Conservation (phyloP, 2,797 vertebrate genomes). For the Tenualosa thibaudeaui region DNA sequence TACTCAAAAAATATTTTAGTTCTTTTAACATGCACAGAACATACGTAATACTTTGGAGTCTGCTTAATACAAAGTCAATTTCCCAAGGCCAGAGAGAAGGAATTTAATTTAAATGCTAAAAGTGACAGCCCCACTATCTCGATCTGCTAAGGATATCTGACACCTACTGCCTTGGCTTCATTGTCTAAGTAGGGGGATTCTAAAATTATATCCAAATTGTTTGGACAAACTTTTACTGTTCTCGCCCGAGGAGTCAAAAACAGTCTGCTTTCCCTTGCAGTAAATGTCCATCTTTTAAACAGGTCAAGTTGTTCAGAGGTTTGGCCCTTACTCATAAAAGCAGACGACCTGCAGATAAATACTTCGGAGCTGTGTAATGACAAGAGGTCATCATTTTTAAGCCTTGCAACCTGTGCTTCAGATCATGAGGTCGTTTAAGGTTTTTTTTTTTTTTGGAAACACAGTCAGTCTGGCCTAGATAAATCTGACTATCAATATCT, state of each 20-base stretch:
- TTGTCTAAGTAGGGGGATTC: neutral
- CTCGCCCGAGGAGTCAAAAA: neutral
- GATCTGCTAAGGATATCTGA: neutral
- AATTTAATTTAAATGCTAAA: conserved; percentile 15
- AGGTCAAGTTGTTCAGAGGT: conserved; percentile 18
- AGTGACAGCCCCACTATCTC: neutral
- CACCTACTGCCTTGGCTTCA: neutral
- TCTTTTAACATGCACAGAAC: conserved; percentile 35
- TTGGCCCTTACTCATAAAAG: neutral
- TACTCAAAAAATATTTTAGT: conserved; percentile 40
- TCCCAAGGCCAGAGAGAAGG: neutral
- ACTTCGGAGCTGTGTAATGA: conserved; percentile 22
- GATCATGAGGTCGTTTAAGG: neutral
- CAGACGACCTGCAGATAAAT: conserved; percentile 8
- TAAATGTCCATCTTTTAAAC: conserved; percentile 1
- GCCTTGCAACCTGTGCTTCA: neutral
- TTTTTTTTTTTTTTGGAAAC: neutral
- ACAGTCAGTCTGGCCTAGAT: neutral
- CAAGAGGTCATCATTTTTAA: neutral
- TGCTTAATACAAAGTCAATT: neutral
- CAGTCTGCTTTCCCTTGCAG: neutral
- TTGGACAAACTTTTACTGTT: neutral
- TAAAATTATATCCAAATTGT: neutral
- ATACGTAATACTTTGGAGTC: conserved; percentile 29
- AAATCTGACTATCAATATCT: neutral